Conservation (phyloP, 1,140 invertebrate genomes). For the Pseudobourletiella spinata region DNA sequence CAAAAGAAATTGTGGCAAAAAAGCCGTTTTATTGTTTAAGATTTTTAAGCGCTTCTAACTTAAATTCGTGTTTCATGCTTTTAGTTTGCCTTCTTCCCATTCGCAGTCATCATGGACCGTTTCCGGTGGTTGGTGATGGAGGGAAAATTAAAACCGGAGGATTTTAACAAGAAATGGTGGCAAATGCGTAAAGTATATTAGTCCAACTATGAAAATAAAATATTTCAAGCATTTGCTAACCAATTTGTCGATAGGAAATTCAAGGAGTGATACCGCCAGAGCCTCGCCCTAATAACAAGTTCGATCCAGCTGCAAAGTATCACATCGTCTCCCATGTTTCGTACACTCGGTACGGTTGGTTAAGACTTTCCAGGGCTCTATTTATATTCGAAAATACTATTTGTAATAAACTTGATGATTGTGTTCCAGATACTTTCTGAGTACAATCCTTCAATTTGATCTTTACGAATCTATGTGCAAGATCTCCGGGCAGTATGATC, state of each 20-base stretch:
- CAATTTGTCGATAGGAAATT: too few relatives aligned
- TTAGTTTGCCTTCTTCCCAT: slow-evolving; percentile 45
- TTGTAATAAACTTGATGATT: too few relatives aligned
- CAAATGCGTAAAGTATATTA: slow-evolving; percentile 42
- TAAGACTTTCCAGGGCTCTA: too few relatives aligned
- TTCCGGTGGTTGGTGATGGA: slow-evolving; percentile 44
- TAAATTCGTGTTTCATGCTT: neutral
- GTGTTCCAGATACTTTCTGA: slow-evolving; percentile 74
- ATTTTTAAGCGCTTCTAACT: neutral
- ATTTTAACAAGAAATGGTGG: slow-evolving; percentile 45
- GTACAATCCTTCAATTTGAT: slow-evolving; percentile 84
- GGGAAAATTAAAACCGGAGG: slow-evolving; percentile 36
- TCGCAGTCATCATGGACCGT: slow-evolving; percentile 43
- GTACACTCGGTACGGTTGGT: slow-evolving; percentile 54
- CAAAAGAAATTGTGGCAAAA: neutral
- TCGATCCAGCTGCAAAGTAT: slow-evolving; percentile 82
- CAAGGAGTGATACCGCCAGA: slow-evolving; percentile 76
- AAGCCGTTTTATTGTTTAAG: neutral
- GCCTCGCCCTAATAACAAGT: slow-evolving; percentile 64
- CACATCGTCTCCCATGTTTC: slow-evolving; percentile 57
- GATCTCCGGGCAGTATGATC: slow-evolving; percentile 39
- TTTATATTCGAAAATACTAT: too few relatives aligned
- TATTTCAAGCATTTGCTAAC: too few relatives aligned
- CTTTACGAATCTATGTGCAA: slow-evolving; percentile 70
- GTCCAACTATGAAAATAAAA: too few relatives aligned